Conservation (phyloP, 2,797 vertebrate species). For the Aplochiton taeniatus region DNA sequence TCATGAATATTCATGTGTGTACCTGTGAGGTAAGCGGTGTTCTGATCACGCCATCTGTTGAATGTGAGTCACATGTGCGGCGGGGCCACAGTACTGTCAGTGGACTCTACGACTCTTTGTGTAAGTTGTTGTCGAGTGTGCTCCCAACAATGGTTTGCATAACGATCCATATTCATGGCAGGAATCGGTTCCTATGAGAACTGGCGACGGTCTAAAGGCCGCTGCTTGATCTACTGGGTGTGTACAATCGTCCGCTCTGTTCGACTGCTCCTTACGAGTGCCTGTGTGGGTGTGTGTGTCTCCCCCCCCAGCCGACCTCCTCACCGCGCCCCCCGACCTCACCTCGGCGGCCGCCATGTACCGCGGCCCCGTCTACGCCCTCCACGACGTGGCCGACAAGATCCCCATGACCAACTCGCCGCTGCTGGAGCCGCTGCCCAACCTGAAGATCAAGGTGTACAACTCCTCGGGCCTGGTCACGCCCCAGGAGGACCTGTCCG, state of each 20-base stretch:
- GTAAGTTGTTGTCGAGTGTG: neutral
- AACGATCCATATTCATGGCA: too few species aligned
- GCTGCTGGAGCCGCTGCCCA: constrained; percentile 93
- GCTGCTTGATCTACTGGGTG: too few species aligned
- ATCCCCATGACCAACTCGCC: constrained; percentile 99
- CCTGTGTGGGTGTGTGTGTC: neutral
- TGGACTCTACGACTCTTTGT: neutral
- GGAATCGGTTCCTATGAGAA: too few species aligned
- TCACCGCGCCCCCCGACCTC: constrained; percentile 92
- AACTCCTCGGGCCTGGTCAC: constrained; percentile 91
- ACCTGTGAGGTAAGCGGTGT: constrained; percentile 59
- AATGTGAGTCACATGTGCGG: constrained; percentile 61
- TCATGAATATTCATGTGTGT: constrained; percentile 62
- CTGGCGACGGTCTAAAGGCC: too few species aligned
- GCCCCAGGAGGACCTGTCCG: constrained; percentile 91
- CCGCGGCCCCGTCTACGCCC: constrained; percentile 92
- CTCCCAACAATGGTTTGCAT: too few species aligned
- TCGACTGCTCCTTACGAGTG: neutral
- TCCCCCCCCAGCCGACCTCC: constrained; percentile 80
- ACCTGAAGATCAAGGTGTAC: constrained; percentile 97
- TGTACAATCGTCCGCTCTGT: too few species aligned
- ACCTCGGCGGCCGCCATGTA: constrained; percentile 97
- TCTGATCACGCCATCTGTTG: constrained; percentile 71
- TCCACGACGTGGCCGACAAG: constrained; percentile 96
- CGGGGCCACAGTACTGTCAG: neutral